phyloP scores from a whole-genome alignment of 2,113 vertebrate genomes.

The Alethe castanea region DNA sequence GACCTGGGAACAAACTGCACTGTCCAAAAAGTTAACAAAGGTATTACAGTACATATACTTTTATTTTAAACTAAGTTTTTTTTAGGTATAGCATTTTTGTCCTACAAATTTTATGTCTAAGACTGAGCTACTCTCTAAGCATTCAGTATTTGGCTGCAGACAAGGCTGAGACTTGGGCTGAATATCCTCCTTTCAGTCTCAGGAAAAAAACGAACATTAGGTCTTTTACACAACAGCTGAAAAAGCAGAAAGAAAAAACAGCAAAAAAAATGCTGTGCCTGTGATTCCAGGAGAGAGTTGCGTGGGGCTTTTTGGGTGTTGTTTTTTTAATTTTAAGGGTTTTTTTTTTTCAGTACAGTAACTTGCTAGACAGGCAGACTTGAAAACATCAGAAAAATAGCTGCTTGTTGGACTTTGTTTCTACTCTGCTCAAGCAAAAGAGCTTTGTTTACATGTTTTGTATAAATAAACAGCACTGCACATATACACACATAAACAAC shows the following conservation, averaged over 20 bases:
- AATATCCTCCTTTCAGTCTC: not conserved
- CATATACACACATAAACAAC: not conserved
- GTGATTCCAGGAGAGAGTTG: not conserved
- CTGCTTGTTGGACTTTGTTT: conserved; percentile 24
- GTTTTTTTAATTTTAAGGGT: not conserved
- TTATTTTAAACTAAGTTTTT: not conserved
- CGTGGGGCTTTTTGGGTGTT: not conserved
- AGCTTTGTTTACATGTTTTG: conserved; percentile 9
- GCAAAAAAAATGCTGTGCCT: not conserved
- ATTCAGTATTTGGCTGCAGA: not conserved
- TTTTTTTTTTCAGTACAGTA: not conserved
- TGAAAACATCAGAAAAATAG: conserved; percentile 23
- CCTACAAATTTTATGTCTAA: not conserved
- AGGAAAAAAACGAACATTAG: not conserved
- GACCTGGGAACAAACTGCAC: not conserved
- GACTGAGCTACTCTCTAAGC: not conserved
- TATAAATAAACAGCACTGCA: conserved; percentile 20
- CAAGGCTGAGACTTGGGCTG: not conserved
- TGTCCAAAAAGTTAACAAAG: not conserved
- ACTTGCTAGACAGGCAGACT: not conserved
- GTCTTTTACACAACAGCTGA: not conserved
- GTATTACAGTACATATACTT: not conserved
- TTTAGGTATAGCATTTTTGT: not conserved
- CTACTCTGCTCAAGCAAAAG: not conserved
- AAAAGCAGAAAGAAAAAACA: not conserved